phyloP scores from a whole-genome alignment of 1,140 invertebrate genomes.

The Hycleus cichorii region DNA sequence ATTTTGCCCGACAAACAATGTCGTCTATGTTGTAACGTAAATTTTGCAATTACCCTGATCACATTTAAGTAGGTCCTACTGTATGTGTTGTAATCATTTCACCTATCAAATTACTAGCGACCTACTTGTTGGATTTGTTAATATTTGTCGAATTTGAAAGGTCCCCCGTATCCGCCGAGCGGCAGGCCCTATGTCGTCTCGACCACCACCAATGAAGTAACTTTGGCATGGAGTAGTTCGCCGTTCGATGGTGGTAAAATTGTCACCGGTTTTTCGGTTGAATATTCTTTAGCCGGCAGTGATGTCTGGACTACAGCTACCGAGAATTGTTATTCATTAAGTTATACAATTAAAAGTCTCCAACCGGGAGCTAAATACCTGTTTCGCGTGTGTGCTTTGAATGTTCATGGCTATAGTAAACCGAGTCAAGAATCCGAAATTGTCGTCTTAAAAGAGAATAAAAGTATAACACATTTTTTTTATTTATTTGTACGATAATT shows the following conservation, averaged over 20 bases:
- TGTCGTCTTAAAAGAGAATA: slow-evolving; percentile 42
- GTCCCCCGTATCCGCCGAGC: slow-evolving; percentile 65
- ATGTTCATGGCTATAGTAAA: slow-evolving; percentile 68
- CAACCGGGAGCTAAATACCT: slow-evolving; percentile 52
- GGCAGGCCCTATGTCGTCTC: slow-evolving; percentile 54
- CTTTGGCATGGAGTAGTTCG: slow-evolving; percentile 72
- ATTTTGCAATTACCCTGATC: too few species aligned
- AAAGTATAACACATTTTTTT: slow-evolving; percentile 24
- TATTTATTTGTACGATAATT: neutral
- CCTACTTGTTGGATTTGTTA: slow-evolving; percentile 17
- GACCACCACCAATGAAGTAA: slow-evolving; percentile 44
- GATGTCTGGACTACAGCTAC: slow-evolving; percentile 52
- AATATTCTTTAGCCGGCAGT: slow-evolving; percentile 54
- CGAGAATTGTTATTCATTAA: slow-evolving; percentile 56
- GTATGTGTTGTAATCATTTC: too few species aligned
- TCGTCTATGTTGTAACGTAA: too few species aligned
- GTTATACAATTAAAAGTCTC: slow-evolving; percentile 51
- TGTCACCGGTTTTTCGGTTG: slow-evolving; percentile 73
- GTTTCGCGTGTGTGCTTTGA: slow-evolving; percentile 70
- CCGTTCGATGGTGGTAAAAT: slow-evolving; percentile 79
- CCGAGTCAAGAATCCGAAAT: slow-evolving; percentile 52
- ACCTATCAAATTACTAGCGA: neutral
- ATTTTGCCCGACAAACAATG: too few species aligned
- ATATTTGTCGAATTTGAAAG: slow-evolving; percentile 37
- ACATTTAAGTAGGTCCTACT: too few species aligned